Evolutionary conservation across 2,797 vertebrate species (phyloP), one percentile per base, ranked within the genome.

Genomic region (Serranus cabrilla): DNA sequence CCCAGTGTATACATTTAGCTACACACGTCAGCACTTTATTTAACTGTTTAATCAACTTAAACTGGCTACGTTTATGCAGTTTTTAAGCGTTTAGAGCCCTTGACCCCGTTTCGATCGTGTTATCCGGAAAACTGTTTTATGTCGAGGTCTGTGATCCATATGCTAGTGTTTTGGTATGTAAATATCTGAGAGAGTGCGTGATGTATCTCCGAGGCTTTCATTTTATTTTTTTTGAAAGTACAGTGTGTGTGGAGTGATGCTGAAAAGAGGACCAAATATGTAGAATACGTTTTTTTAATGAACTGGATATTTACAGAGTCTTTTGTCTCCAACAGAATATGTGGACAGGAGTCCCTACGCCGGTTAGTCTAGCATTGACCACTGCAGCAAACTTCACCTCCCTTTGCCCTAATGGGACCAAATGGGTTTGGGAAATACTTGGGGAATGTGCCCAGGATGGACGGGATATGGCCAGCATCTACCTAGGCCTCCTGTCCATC

Each of bases 401-500:
- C 3, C 49, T 91, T 4, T 99, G 98, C 55, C 97, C 97, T 3
- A 97, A 97, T 0, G 98, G 98, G 0, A 94, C 96, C 1, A 10
- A 21, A 7, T 98, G 97, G 97, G 93, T 99, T 69, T 97, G 96
- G 96, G 71, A 94, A 0, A 81, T 92, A 1, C 95, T 99, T 0
- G 85, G 91, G 0, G 98, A 98, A 78, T 99, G 98, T 14, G 96
- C 97, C 12, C 94, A 94, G 82, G 97, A 97, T 0, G 71, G 66
- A 5, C 71, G 97, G 80, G 98, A 99, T 5, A 67, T 97, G 56
- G 93, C 96, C 91, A 99, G 98, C 1, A 52, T 99, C 49, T 31
- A 86, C 80, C 87, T 99, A 11, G 98, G 97, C 4, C 91, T 99
- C 68, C 25, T 97, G 46, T 99, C 98, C 57, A 97, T 99, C 67